phyloP scores from a whole-genome alignment of 2,888 invertebrate genomes.

The Atrina japonica region DNA sequence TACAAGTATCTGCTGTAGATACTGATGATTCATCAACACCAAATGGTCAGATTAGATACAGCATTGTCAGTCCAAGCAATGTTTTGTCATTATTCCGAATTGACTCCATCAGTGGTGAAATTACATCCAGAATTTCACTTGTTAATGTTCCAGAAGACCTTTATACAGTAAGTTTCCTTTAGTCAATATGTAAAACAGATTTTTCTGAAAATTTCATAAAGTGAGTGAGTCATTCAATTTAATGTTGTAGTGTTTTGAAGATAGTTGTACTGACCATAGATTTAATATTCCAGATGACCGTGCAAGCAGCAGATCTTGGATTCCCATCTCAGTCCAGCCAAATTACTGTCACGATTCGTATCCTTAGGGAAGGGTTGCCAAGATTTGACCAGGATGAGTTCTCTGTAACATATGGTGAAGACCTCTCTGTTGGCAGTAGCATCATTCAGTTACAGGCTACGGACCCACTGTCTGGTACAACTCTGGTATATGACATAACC shows the following conservation, averaged over 20 bases:
- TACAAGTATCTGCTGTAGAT: constrained; percentile 53
- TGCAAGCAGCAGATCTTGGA: constrained; percentile 60
- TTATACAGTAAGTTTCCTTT: constrained; percentile 60
- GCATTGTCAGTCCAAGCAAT: constrained; percentile 53
- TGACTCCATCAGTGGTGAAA: constrained; percentile 88
- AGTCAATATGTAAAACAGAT: too few species aligned
- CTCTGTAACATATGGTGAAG: constrained; percentile 58
- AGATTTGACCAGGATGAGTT: constrained; percentile 65
- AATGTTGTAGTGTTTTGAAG: too few species aligned
- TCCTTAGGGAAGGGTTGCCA: constrained; percentile 69
- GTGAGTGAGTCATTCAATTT: too few species aligned
- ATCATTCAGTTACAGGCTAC: constrained; percentile 64
- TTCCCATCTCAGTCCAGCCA: constrained; percentile 44
- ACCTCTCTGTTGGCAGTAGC: constrained; percentile 48
- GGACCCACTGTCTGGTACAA: constrained; percentile 61
- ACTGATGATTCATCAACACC: constrained; percentile 48
- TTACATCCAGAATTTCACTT: constrained; percentile 67
- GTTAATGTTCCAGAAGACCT: constrained; percentile 52
- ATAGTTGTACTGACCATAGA: too few species aligned
- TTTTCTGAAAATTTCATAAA: too few species aligned
- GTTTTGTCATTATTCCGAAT: constrained; percentile 90
- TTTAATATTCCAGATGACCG: constrained; percentile 55
- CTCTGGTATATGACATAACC: constrained; percentile 68
- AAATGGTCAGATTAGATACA: constrained; percentile 68
- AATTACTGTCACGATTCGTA: constrained; percentile 63